Base-by-base conservation (phyloP, 37 sponge, comb jelly and placozoan genomes). In the Axinella damicornis region DNA sequence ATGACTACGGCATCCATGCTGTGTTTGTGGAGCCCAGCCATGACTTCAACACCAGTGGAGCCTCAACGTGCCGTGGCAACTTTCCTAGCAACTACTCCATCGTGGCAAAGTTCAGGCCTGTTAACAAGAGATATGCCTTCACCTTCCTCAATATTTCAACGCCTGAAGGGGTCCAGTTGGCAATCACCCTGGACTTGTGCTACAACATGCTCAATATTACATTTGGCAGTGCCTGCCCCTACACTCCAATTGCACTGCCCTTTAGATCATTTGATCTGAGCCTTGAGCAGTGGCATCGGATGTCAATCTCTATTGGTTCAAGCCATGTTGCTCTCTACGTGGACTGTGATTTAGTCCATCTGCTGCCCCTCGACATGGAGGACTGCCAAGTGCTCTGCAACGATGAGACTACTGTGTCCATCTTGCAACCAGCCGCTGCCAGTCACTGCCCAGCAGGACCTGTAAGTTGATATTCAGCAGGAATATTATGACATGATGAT, bases 1-100 rank as follows among this genome's bases (percentile, higher is more conserved):
- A 86, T 60, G 79, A 86, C 36, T 77, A 78, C 28, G 30, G 53
- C 0, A 12, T 24, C 19, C 40, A 21, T 73, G 79, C 69, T 2
- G 30, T 67, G 21, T 46, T 12, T n/a, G 28, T 56, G 30, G 64
- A 35, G 17, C 64, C 57, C 0, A 61, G 36, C 64, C 16, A 60
- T 18, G 18, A 78, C 38, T 33, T 56, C 17, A 40, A 21, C 28
- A 59, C 64, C 1, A 21, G 25, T 1, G 78, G 65, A 18, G 64
- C n/a, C 20, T 53, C 0, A 1, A 46, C 66, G 17, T 87, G 87
- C 30, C 56, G 81, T 6, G 79, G 72, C 5, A 52, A 80, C 57
- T 73, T 66, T 36, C 73, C 87, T 9, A 12, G 24, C 31, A 20
- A 60, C 5, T 89, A 61, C 59, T 89, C 90, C 25, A 61, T 89